phyloP scores from a whole-genome alignment of 2,797 vertebrate species.

The Gadopsis marmoratus region DNA sequence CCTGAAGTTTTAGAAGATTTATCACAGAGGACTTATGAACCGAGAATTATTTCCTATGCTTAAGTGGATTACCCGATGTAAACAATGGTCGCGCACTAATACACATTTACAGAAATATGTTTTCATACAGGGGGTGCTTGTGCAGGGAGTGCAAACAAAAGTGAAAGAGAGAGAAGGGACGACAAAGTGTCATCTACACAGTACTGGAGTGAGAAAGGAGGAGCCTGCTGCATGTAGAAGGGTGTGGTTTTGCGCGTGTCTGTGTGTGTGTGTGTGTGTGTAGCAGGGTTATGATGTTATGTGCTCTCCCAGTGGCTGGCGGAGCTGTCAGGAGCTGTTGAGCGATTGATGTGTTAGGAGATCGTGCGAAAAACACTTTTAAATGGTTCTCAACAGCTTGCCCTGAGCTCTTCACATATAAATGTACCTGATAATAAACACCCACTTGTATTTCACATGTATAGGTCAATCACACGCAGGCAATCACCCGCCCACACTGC shows the following conservation, averaged over 20 bases:
- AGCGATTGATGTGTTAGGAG: constrained; percentile 73
- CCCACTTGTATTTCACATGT: constrained; percentile 33
- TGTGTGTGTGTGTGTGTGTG: constrained; percentile 12
- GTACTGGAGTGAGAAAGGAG: constrained; percentile 34
- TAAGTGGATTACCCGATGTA: constrained; percentile 53
- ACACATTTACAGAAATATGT: background rate
- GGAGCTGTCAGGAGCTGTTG: constrained; percentile 69
- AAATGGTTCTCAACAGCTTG: constrained; percentile 26
- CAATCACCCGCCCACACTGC: background rate
- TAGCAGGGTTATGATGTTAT: constrained; percentile 30
- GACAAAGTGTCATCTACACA: constrained; percentile 30
- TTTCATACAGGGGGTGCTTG: background rate
- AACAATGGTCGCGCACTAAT: constrained; percentile 33
- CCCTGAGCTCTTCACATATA: constrained; percentile 44
- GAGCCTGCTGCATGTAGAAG: constrained; percentile 17
- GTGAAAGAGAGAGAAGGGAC: constrained; percentile 25
- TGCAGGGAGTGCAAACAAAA: constrained; percentile 28
- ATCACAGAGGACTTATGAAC: constrained; percentile 47
- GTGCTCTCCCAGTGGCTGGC: constrained; percentile 63
- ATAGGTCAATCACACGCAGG: constrained; percentile 30
- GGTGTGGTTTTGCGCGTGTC: constrained; percentile 15
- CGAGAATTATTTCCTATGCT: constrained; percentile 55
- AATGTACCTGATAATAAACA: constrained; percentile 48
- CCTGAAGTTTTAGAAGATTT: constrained; percentile 60
- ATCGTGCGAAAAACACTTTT: constrained; percentile 58